A percentile compares a stretch with the other conserved stretches of the same genome.
These are phyloP conservation scores for Mesocentrotus franciscanus DNA, from an alignment of 53 echinoderm and acorn worm genomes.

Conservation along the genomic window DNA sequence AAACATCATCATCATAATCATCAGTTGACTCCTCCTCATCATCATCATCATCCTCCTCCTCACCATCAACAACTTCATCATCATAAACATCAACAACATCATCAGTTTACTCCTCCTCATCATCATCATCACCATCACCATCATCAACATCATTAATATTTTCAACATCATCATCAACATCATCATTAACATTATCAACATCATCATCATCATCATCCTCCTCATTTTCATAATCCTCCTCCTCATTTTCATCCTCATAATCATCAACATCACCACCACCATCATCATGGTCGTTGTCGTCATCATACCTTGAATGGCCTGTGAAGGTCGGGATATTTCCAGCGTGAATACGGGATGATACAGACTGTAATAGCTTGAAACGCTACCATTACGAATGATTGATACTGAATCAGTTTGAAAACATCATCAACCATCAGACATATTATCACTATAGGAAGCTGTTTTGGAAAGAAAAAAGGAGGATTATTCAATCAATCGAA, in stretches of 20 bases:
- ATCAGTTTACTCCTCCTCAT: not conserved
- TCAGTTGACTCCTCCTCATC: no score
- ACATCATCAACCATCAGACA: conserved; percentile 70
- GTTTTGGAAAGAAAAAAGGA: not conserved
- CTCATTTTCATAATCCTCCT: not conserved
- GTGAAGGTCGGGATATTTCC: conserved; percentile 73
- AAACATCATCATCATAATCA: no score
- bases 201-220: conserved; percentile 54
- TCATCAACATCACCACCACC: not conserved
- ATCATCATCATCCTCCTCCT: not conserved
- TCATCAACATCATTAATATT: conserved; percentile 57
- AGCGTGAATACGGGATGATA: conserved; percentile 74
- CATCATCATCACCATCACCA: conserved; percentile 53
- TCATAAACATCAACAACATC: not conserved
- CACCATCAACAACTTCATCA: not conserved
- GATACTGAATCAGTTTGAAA: conserved; percentile 67
- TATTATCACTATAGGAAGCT: conserved; percentile 70
- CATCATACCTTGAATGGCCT: conserved; percentile 68
- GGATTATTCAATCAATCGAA: not conserved
- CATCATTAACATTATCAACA: conserved; percentile 36
- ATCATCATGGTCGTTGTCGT: no score
- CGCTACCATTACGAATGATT: conserved; percentile 61
- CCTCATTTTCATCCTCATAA: not conserved
- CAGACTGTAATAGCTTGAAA: conserved; percentile 70
- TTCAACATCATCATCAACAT: conserved; percentile 57